These are phyloP conservation scores for Ostrea edulis DNA, from an alignment of 1,140 invertebrate species.

Conservation along the genomic window DNA sequence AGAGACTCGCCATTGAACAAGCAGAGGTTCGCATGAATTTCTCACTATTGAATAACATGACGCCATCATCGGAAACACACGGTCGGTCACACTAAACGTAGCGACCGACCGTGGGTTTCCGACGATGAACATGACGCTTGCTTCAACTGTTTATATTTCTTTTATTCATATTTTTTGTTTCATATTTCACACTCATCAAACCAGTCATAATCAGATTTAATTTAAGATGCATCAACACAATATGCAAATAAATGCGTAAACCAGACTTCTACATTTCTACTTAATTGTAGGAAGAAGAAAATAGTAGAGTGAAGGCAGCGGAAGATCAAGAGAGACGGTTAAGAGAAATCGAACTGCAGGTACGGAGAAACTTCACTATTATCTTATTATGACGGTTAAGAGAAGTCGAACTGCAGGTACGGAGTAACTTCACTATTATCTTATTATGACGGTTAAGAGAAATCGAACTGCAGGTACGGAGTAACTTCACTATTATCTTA, in stretches of 20 bases:
- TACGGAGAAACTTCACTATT: conserved; percentile 38
- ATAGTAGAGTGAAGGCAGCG: conserved; percentile 23
- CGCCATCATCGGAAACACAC: no score
- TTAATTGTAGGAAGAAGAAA: conserved; percentile 43
- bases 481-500: background rate
- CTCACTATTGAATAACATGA: background rate
- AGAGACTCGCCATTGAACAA: conserved; percentile 65
- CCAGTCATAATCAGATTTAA: background rate
- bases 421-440: background rate
- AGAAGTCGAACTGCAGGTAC: conserved; percentile 70
- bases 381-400: background rate
- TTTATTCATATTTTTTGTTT: background rate
- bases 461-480: conserved; percentile 68
- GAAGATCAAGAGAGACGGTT: conserved; percentile 63
- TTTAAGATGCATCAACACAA: no score
- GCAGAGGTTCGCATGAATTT: conserved; percentile 62
- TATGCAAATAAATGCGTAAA: background rate
- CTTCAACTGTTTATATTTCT: no score
- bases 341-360: conserved; percentile 70
- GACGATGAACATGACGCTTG: no score
- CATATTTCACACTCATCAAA: background rate
- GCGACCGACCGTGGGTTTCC: no score
- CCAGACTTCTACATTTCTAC: background rate
- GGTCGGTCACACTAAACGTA: no score
- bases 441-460: conserved; percentile 46